These are phyloP conservation scores for Coracias cyanogaster DNA, from an alignment of 2,797 vertebrate species.

Conservation along the genomic window DNA sequence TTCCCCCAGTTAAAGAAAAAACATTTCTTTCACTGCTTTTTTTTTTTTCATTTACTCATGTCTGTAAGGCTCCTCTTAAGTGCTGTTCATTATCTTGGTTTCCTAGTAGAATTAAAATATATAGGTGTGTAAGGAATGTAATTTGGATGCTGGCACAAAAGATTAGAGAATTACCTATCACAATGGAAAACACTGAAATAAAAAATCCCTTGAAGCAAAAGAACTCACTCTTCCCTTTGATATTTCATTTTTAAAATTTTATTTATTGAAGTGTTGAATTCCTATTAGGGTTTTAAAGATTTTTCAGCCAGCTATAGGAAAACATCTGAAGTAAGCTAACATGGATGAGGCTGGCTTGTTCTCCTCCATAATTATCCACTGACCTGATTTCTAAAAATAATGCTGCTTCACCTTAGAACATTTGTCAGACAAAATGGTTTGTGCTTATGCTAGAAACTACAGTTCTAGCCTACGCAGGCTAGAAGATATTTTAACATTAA, in stretches of 20 bases:
- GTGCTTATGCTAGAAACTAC: neutral
- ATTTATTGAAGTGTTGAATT: constrained; percentile 5
- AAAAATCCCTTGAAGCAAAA: neutral
- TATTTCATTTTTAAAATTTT: neutral
- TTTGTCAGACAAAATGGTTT: constrained; percentile 55
- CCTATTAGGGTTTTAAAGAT: constrained; percentile 13
- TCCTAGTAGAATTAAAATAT: neutral
- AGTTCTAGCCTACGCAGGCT: neutral
- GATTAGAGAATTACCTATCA: neutral
- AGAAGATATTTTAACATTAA: neutral
- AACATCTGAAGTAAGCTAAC: constrained; percentile 21
- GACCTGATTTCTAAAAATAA: constrained; percentile 56
- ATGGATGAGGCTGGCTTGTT: constrained; percentile 29
- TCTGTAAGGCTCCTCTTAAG: neutral
- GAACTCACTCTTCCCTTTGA: neutral
- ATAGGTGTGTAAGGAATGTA: neutral
- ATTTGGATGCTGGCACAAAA: neutral
- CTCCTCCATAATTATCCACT: constrained; percentile 49
- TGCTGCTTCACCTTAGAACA: constrained; percentile 31
- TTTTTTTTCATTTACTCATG: neutral
- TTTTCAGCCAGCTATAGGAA: neutral
- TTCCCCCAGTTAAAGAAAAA: neutral
- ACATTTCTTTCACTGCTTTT: neutral
- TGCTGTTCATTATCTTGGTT: neutral
- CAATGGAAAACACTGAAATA: neutral